Base-by-base conservation (phyloP, 2,797 vertebrate genomes). In the Sebastes wilsoni region DNA sequence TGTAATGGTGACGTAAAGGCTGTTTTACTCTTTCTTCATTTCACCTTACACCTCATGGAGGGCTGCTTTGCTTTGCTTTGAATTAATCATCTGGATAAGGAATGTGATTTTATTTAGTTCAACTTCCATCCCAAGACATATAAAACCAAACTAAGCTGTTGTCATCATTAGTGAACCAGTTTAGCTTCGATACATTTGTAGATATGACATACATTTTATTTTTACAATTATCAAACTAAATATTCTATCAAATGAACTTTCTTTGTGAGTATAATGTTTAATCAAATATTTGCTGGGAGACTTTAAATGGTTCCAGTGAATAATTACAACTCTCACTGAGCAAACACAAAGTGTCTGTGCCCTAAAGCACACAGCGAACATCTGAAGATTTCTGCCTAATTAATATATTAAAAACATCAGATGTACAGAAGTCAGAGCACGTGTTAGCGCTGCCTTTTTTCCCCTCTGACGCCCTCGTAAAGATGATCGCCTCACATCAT, bases 401-500 rank as follows among this genome's bases (percentile, higher is more conserved):
- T 54, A 49, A 49, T 49, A 54, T 70, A 65, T 68, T 54, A 73
- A 77, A 71, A 8, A 61, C 12, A 78, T 72, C 27, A 36, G 27
- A 76, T 22, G 42, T 22, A 55, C 32, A 70, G 54, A 36, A 49
- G 73, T 49, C 61, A 38, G 59, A 46, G 52, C 49, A 42, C 46
- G 55, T 74, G 65, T 65, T 38, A 22, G 34, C 4, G 16, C 28
- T 23, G 58, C 38, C 16, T 10, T 23, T 23, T 68, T 12, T 36
- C 34, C 3, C 32, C 22, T 66, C 22, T 65, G 28, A 52, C 56
- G 28, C 65, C n/a, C 5, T 25, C 23, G 7, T 72, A 72, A 84
- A 70, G 77, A 38, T 14, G 56, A 72, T 71, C 28, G 4, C 76
- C 54, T 81, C 77, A 66, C 59, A 59, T 89, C 84, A 54, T 67